Base-by-base conservation (phyloP, 2,888 invertebrate species). In the Scaptomyza caliginosa region DNA sequence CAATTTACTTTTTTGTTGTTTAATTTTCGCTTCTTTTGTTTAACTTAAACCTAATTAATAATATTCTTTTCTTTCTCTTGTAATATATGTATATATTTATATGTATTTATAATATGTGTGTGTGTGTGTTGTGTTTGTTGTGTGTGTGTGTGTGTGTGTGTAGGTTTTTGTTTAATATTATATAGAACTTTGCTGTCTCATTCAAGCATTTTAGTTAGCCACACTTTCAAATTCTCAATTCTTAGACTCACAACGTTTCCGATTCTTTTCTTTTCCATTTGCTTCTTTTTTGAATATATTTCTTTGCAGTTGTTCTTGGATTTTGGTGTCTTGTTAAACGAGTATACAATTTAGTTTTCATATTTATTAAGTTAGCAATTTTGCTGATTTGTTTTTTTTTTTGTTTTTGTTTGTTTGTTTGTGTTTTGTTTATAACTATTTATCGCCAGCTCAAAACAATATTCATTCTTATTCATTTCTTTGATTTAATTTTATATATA, bases 241-340 rank as follows among this genome's bases (percentile, higher is more conserved):
- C 10, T 32, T 21, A 32, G 60, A 68, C 43, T 63, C 58, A 64
- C 64, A 57, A 51, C 54, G 36, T 40, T 48, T 36, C 39, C 42
- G 36, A 13, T 13, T 16, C 7, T 6, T 17, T 17, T 1, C 36
- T n/a, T 8, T 16, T 6, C 32, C 32, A 8, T 16, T 11, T 23
- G 8, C 13, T 42, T 10, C n/a, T 19, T 13, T 26, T n/a, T 28
- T n/a, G n/a, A n/a, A n/a, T n/a, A n/a, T n/a, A n/a, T 4, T 6
- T 10, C 10, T 26, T 6, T 17, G 52, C 46, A 51, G 48, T 55
- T 32, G 13, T 38, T 38, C 17, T 48, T 49, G 56, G 49, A 30
- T 73, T 73, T 81, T 81, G 86, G 86, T 81, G 86, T 84, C 75
- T 82, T 74, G 75, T 82, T 82, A 74, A 86, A 76, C 83, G 85